Conservation (phyloP, 2,888 invertebrate species). For the Sisyra terminalis region DNA sequence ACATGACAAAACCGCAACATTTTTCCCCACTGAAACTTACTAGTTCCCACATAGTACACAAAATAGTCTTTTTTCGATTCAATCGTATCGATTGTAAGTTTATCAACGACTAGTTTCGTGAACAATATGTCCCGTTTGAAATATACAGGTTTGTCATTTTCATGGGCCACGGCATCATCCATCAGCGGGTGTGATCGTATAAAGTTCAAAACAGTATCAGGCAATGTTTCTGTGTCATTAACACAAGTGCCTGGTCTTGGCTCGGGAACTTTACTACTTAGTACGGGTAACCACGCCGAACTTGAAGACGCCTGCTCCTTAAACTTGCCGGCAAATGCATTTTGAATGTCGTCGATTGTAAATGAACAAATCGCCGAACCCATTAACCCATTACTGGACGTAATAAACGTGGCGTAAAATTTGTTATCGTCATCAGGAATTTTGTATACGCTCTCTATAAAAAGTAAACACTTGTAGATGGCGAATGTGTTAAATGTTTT, state of each 20-base stretch:
- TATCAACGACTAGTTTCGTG: slow-evolving; percentile 82
- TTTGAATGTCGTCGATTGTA: slow-evolving; percentile 76
- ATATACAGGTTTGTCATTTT: slow-evolving; percentile 84
- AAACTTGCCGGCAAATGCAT: slow-evolving; percentile 87
- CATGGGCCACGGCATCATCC: slow-evolving; percentile 91
- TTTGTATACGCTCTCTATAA: slow-evolving; percentile 83
- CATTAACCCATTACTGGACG: slow-evolving; percentile 86
- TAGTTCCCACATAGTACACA: slow-evolving; percentile 84
- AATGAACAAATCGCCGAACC: slow-evolving; percentile 96
- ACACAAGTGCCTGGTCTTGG: slow-evolving; percentile 91
- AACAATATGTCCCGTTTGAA: slow-evolving; percentile 85
- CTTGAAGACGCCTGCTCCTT: slow-evolving; percentile 90
- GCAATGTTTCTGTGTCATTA: slow-evolving; percentile 80
- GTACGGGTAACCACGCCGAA: slow-evolving; percentile 89
- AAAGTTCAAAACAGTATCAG: slow-evolving; percentile 88
- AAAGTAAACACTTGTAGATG: slow-evolving; percentile 4
- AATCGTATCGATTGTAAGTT: slow-evolving; percentile 61
- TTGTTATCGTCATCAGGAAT: slow-evolving; percentile 78
- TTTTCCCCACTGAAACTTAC: slow-evolving; percentile 1
- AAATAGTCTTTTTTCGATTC: slow-evolving; percentile 62
- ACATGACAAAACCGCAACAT: neutral
- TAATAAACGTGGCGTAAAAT: slow-evolving; percentile 93
- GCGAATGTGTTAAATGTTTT: slow-evolving; percentile 47
- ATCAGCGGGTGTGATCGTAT: slow-evolving; percentile 94
- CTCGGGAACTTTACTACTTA: slow-evolving; percentile 79